Evolutionary conservation across 30 jellyfish, hydroid and myxozoan species (phyloP), one percentile per base, ranked within the genome.

Genomic region (Clytia hemisphaerica): DNA sequence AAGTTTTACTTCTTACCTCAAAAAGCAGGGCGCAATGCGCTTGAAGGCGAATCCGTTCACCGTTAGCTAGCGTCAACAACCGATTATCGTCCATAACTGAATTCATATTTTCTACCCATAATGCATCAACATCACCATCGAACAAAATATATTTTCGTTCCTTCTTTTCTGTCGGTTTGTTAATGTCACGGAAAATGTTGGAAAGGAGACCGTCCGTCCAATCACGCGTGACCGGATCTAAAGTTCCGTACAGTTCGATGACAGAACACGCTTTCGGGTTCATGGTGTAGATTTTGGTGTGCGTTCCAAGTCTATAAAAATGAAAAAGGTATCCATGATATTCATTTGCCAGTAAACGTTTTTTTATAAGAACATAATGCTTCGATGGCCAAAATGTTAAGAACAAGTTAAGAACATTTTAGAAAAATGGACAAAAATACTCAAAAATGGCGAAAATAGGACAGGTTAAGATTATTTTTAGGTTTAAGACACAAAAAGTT

Each of bases 11-110:
- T 12, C 79, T 15, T 29, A 91, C 99, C 89, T 91, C 99, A 83
- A 91, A 91, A 28, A 91, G 93, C 49, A 91, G 58, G 33, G 99
- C 99, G 30, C 99, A 91, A 36, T 91, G 99, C 57, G 93, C 76
- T 58, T 72, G 99, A 44, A 91, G 72, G 32, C 99, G 86, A 26
- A 91, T 91, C 46, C 99, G 72, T 67, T 91, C 99, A 1, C 99
- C 99, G 44, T 91, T 91, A 34, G 99, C 99, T 59, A 91, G 50
- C 1, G 99, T 91, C n/a, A 91, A 84, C 55, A 91, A 83, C 45
- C 94, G 94, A 68, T 91, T 91, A 63, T 91, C 99, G 72, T 91
- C 99, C 99, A 91, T 91, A 7, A 91, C 99, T 40, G 99, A 91
- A 60, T 91, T 91, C 99, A 91, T 91, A 63, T 91, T 91, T 58